Base-by-base conservation (phyloP, 1,140 invertebrate species). In the Drosophila cardini region DNA sequence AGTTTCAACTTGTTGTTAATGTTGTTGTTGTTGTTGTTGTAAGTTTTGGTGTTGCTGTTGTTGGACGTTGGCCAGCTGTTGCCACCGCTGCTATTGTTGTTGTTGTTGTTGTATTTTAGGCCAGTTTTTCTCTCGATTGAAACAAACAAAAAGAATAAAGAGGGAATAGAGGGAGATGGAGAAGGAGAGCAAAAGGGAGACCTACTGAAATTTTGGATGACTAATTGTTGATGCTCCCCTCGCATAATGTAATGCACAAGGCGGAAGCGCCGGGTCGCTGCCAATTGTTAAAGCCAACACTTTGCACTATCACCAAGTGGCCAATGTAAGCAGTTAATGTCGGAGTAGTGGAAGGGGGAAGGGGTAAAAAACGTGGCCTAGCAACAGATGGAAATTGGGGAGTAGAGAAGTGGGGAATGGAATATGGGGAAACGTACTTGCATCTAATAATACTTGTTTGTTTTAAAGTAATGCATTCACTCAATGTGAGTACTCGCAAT, bases 281-380 rank as follows among this genome's bases (percentile, higher is more conserved):
- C 46, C 78, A 81, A 78, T 78, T 86, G 75, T 75, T 61, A 75
- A 70, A 81, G 69, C 73, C 53, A 83, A 78, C 70, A 86, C 32
- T 50, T 74, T 57, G 26, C 63, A 61, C 71, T 72, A 68, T 72
- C 53, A 36, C 13, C 52, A 16, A 26, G n/a, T 48, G 11, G 43
- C 10, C 36, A 26, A 26, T 26, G 21, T 26, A 26, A 21, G 21
- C 21, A 21, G 21, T 21, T 21, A 21, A 21, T 21, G n/a, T n/a
- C n/a, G 21, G 21, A 21, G 21, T 21, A 4, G 21, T 21, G 21
- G 21, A 4, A 4, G 21, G 1, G 4, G 21, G 0, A 5, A 26
- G 21, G 21, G 21, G 21, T 0, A 2, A 26, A 4, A 26, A 26
- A 26, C 21, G 1, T 26, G 21, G 30, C 18, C n/a, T 40, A 13